phyloP scores from a whole-genome alignment of 2,888 invertebrate genomes.

The Amphipoea lucens region DNA sequence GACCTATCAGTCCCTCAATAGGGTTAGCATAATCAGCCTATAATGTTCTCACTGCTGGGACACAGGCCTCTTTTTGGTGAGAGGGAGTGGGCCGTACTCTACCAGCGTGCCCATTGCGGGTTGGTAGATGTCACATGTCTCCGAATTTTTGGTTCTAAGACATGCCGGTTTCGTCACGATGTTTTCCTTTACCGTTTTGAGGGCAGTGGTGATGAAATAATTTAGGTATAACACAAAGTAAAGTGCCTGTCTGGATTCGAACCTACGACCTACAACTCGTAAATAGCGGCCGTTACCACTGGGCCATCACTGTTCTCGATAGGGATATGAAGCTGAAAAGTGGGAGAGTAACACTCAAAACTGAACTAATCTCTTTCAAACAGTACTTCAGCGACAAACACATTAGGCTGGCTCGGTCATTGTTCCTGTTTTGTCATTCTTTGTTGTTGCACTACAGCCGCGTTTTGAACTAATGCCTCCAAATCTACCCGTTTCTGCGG shows the following conservation, averaged over 20 bases:
- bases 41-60: no score
- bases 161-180: background rate
- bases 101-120: background rate
- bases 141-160: background rate
- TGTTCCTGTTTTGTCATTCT: conserved; percentile 44
- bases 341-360: background rate
- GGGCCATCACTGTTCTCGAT: background rate
- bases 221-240: background rate
- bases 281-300: no score
- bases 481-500: conserved; percentile 26
- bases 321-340: background rate
- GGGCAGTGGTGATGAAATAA: background rate
- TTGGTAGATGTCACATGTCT: background rate
- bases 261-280: no score
- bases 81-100: background rate
- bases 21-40: background rate
- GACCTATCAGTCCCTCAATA: background rate
- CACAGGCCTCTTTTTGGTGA: background rate
- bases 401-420: conserved; percentile 30
- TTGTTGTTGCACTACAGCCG: conserved; percentile 31
- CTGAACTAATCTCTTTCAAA: conserved; percentile 18
- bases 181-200: background rate
- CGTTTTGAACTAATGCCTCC: conserved; percentile 40
- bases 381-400: conserved; percentile 1
- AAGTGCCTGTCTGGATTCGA: no score